phyloP scores from a whole-genome alignment of 2,797 vertebrate species.

The Borostomias antarcticus region DNA sequence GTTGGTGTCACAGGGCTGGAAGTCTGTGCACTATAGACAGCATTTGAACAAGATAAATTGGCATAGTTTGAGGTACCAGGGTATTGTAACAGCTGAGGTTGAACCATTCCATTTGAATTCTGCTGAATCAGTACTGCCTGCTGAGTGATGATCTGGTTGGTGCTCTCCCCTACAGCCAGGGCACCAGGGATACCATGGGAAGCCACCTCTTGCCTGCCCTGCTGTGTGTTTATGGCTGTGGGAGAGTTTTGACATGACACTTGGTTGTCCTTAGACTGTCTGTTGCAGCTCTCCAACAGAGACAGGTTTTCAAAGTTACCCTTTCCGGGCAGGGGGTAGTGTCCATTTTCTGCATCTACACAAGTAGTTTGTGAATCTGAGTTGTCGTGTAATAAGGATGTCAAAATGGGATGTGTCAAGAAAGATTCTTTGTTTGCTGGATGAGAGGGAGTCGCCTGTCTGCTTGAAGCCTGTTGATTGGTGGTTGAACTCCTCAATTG shows the following conservation, averaged over 20 bases:
- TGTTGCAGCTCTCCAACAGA: background rate
- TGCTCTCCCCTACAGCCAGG: background rate
- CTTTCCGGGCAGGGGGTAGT: background rate
- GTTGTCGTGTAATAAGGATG: background rate
- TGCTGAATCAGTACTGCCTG: background rate
- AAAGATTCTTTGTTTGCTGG: background rate
- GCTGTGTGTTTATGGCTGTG: background rate
- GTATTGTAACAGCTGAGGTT: background rate
- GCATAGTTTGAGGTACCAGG: background rate
- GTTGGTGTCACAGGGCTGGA: background rate
- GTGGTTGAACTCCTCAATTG: background rate
- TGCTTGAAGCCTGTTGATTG: constrained; percentile 9
- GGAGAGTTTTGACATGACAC: background rate
- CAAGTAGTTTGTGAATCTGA: background rate
- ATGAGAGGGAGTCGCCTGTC: background rate
- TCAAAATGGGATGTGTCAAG: background rate
- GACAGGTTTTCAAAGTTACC: background rate
- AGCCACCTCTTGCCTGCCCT: background rate
- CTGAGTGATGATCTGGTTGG: accelerated
- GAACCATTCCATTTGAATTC: background rate
- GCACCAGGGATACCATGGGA: background rate
- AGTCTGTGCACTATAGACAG: background rate
- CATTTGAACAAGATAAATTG: too few relatives aligned
- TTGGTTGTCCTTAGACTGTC: background rate
- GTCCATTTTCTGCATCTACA: constrained; percentile 7